Base-by-base conservation (phyloP, 2,797 vertebrate genomes). In the Huso huso region DNA sequence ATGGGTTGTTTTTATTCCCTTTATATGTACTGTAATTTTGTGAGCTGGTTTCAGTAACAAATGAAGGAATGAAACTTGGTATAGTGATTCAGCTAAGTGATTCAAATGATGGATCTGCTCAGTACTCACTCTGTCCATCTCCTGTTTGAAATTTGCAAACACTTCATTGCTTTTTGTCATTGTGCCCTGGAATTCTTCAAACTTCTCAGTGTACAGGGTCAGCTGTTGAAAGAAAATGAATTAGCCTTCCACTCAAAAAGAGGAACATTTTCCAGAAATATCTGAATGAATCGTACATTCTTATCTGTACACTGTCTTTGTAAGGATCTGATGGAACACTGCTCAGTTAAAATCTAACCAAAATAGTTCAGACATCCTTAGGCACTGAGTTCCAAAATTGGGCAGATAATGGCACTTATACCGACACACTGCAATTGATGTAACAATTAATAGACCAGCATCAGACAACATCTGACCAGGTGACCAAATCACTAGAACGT, bases 131-230 rank as follows among this genome's bases (percentile, higher is more conserved):
- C 93, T 96, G 10, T 99, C 94, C 96, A 99, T 99, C 82, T 99
- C 96, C 73, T 92, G 88, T 75, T 95, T 98, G 86, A 99, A 99
- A 10, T 84, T 91, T 69, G 82, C 77, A 68, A 96, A 99, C 74
- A 98, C 93, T 61, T 98, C 93, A 58, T 99, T 99, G 88, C 96
- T 99, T 81, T 99, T 99, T 66, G 92, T 79, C 78, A 99, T 71
- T 0, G 96, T 97, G 61, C 69, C 88, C 87, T 99, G 96, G 80
- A 99, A 99, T 79, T 98, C 95, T 55, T 99, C 96, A 80, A 99
- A 99, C 84, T 96, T 93, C 82, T 97, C 88, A 0, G 90, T 91
- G 73, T 99, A 99, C 68, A 99, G 91, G 1, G 88, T 87, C 61
- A 99, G 85, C 96, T 99, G 79, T 48, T 76, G 78, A 75, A 61